Evolutionary conservation across 2,113 vertebrate species (phyloP), one percentile per base, ranked within the genome.

Genomic region (Hippocampus zosterae): DNA sequence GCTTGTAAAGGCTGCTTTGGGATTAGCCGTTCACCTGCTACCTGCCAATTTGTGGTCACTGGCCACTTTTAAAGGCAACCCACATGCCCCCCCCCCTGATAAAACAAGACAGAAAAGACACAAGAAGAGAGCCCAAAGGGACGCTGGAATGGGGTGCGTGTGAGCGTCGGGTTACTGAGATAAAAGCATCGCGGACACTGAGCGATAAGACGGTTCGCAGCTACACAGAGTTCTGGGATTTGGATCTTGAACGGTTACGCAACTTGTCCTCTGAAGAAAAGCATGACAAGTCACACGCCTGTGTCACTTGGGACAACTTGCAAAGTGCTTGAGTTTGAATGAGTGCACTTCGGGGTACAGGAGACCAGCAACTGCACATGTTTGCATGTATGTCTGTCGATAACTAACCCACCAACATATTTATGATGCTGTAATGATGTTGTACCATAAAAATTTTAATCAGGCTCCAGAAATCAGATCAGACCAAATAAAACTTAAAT

Each of bases 211-310:
- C 68, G 75, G 15, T 23, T 78, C 74, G 80, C 71, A 81, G 78
- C 75, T 29, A 1, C 63, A 70, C 62, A 70, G 57, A 79, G 68
- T 67, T 61, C 61, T 10, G 67, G 16, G 41, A 53, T 63, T 56
- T 69, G 61, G 57, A 74, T 79, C 74, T 56, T 74, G 3, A 77
- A 72, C 64, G 3, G 60, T 87, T 89, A 83, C 63, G 70, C 82
- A 90, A 88, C 65, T 42, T 15, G 16, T 64, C 44, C 74, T 76
- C 44, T 69, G 59, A 87, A 69, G 59, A 87, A 71, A 19, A 72
- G 41, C 9, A 81, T 42, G 53, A 37, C 63, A 56, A 56, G 70
- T 62, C 69, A 60, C 66, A 67, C 61, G 75, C 60, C 55, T 68
- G 67, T 67, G 73, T 71, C 79, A 57, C 21, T 55, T 15, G 59